Percentiles rank a stretch among this genome's conserved stretches.
phyloP scores from a whole-genome alignment of 2,888 invertebrate species.

The Drosophila neotestacea region DNA sequence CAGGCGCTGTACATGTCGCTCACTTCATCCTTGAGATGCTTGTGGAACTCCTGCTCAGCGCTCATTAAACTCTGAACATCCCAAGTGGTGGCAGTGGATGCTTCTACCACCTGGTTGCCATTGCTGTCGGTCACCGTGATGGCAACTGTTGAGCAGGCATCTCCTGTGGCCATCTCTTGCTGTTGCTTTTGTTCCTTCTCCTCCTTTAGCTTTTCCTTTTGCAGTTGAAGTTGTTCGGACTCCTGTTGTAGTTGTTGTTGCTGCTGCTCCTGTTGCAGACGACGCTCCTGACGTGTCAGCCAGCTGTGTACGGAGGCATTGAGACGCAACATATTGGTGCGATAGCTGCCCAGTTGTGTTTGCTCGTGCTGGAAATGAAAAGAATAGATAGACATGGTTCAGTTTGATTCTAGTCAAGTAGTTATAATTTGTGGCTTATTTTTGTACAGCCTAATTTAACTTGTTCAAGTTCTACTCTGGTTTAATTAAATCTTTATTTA shows the following conservation, averaged over 20 bases:
- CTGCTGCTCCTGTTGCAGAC: constrained; percentile 79
- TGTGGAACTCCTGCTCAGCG: constrained; percentile 85
- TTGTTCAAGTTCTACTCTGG: too few relatives aligned
- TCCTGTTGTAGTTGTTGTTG: constrained; percentile 68
- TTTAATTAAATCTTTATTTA: too few relatives aligned
- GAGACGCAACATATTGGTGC: constrained; percentile 85
- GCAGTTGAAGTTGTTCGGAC: constrained; percentile 53
- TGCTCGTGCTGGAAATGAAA: constrained; percentile 83
- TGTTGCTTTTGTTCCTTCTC: constrained; percentile 12
- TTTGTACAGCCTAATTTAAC: too few relatives aligned
- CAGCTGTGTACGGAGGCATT: constrained; percentile 86
- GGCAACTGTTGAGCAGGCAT: constrained; percentile 49
- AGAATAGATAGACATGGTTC: background rate
- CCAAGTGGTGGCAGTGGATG: constrained; percentile 63
- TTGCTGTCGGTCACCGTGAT: constrained; percentile 79
- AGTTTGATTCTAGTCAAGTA: background rate
- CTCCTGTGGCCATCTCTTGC: constrained; percentile 18
- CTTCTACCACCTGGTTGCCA: constrained; percentile 72
- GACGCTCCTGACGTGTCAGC: constrained; percentile 85
- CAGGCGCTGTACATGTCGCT: constrained; percentile 90
- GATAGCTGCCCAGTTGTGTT: constrained; percentile 84
- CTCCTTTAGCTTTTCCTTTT: constrained; percentile 25
- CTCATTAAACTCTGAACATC: constrained; percentile 80
- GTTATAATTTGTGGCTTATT: too few relatives aligned
- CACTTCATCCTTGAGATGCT: constrained; percentile 88